Base-by-base conservation (phyloP, 1,140 invertebrate genomes). In the Zophobas atratus region DNA sequence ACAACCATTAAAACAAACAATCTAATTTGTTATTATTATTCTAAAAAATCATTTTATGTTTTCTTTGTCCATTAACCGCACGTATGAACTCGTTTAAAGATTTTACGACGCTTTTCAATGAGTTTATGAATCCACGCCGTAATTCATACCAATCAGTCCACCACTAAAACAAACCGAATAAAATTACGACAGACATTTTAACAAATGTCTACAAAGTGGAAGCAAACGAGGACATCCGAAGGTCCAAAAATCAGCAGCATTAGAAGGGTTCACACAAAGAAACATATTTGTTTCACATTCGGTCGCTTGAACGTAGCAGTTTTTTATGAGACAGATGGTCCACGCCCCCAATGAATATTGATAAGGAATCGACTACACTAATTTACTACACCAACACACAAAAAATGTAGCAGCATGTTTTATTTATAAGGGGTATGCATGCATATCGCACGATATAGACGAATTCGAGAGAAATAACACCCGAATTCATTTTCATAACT, bases 261-360 rank as follows among this genome's bases (percentile, higher is more conserved):
- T 51, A 39, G 38, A 43, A 67, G 60, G 60, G 60, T 46, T 43
- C 60, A 67, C 33, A 67, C 60, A 67, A 48, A 67, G 60, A 46
- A 67, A 46, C 60, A 43, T 67, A 67, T 67, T 51, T 60, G 60
- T 63, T 75, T 48, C 75, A 70, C 75, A 70, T 76, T 77, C 70
- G 75, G 75, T 55, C 63, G 70, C 43, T 43, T 8, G 36, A 67
- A 6, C 60, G 67, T 53, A 46, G 72, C 70, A 73, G 60, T 81
- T 80, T 82, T 82, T 82, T 82, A 82, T 81, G 77, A 76, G 82
- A 83, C 82, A 83, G 81, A 82, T 83, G 82, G 81, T 82, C 38
- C 55, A 76, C 82, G 82, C 82, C 82, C 81, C 80, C 81, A 81
- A 83, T 83, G 82, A 83, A 83, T 83, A 83, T 83, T 83, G 82